Conservation (phyloP, 2,113 vertebrate genomes). For the Sinocyclocheilus rhinocerous region DNA sequence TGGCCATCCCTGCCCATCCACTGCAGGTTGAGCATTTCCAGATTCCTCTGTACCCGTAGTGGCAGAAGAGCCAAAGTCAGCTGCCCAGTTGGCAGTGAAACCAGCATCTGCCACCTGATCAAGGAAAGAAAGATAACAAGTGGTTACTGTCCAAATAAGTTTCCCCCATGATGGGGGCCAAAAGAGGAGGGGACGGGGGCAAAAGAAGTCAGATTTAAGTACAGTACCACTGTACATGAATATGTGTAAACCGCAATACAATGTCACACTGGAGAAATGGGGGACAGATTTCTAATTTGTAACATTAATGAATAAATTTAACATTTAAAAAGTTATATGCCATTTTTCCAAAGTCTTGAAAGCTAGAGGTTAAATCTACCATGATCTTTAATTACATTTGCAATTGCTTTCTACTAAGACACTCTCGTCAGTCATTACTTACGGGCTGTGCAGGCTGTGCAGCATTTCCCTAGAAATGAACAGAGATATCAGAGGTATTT, state of each 20-base stretch:
- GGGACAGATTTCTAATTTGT: neutral
- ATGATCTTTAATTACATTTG: neutral
- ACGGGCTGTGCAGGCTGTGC: conserved; percentile 86
- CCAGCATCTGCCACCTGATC: conserved; percentile 76
- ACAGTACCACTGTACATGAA: neutral
- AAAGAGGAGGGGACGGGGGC: conserved; percentile 68
- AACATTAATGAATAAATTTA: neutral
- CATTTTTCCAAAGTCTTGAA: neutral
- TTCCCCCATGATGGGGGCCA: conserved; percentile 80
- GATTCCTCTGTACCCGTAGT: conserved; percentile 58
- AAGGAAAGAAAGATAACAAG: conserved; percentile 68
- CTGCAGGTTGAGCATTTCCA: conserved; percentile 59
- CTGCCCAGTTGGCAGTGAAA: conserved; percentile 77
- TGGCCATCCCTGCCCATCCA: conserved; percentile 63
- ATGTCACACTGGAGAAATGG: neutral
- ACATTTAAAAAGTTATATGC: neutral
- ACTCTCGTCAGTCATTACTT: conserved; percentile 71
- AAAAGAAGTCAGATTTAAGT: conserved; percentile 55
- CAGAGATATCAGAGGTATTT: neutral
- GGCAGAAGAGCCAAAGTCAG: conserved; percentile 80
- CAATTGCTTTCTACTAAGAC: neutral
- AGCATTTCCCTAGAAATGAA: conserved; percentile 77
- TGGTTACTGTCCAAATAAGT: conserved; percentile 75
- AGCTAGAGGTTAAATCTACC: neutral
- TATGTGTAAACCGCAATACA: neutral